These are phyloP conservation scores for Griposia aprilina DNA, from an alignment of 2,888 invertebrate genomes.

Conservation along the genomic window DNA sequence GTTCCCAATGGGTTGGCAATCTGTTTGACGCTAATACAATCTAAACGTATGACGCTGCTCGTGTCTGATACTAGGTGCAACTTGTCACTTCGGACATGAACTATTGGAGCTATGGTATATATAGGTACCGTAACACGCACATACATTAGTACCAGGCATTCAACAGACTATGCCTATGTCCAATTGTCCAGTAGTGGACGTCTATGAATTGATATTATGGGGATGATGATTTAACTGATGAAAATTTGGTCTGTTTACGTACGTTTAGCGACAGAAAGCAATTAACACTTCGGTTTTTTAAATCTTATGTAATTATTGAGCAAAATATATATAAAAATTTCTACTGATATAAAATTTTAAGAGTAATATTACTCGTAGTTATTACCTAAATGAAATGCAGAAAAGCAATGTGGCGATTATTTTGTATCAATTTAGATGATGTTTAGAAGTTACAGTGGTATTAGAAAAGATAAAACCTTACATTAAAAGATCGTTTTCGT, in stretches of 20 bases:
- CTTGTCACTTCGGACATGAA: constrained; percentile 57
- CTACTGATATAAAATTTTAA: background rate
- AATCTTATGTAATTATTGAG: background rate
- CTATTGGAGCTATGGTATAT: constrained; percentile 25
- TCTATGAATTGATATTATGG: constrained; percentile 6
- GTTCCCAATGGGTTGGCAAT: constrained; percentile 46
- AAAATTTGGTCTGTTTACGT: background rate
- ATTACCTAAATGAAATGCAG: background rate
- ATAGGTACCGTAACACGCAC: constrained; percentile 12
- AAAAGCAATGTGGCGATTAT: background rate
- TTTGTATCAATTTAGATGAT: background rate
- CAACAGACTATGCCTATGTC: constrained; percentile 11
- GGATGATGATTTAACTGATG: background rate
- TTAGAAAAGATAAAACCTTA: background rate
- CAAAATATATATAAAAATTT: background rate
- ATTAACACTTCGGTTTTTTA: background rate
- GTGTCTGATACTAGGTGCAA: constrained; percentile 36
- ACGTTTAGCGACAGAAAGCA: background rate
- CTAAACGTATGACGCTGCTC: constrained; percentile 34
- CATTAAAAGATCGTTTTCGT: background rate
- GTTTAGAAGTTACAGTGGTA: background rate
- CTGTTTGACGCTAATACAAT: constrained; percentile 45
- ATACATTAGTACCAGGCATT: constrained; percentile 35
- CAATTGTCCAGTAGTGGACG: background rate
- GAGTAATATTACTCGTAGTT: background rate